A percentile compares a stretch with the other conserved stretches of the same genome.
These are phyloP conservation scores for Erynnis tages DNA, from an alignment of 2,888 invertebrate species.

Conservation along the genomic window DNA sequence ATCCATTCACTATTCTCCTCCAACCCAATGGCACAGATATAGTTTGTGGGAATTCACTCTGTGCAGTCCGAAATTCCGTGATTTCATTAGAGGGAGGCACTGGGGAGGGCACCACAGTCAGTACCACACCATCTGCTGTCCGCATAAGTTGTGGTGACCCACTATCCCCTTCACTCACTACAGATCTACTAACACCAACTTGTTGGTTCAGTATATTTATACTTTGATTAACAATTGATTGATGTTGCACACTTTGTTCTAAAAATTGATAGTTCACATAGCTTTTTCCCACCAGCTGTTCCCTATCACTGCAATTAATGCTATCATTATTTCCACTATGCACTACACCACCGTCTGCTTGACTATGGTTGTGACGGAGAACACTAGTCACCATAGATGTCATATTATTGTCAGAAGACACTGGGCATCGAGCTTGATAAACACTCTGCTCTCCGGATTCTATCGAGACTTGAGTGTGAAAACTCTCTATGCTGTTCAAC, in stretches of 20 bases:
- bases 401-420: constrained; percentile 58
- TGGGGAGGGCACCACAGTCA: constrained; percentile 67
- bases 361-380: constrained; percentile 56
- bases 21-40: constrained; percentile 76
- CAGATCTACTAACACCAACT: constrained; percentile 67
- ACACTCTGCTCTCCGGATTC: constrained; percentile 52
- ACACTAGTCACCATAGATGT: constrained; percentile 56
- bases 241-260: constrained; percentile 78
- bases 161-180: constrained; percentile 62
- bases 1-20: constrained; percentile 70
- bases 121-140: constrained; percentile 72
- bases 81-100: constrained; percentile 50
- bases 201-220: constrained; percentile 78
- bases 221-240: constrained; percentile 77
- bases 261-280: constrained; percentile 78
- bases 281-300: constrained; percentile 62
- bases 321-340: constrained; percentile 54
- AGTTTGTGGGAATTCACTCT: constrained; percentile 66
- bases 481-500: constrained; percentile 55
- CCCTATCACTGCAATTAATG: constrained; percentile 62
- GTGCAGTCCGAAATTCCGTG: constrained; percentile 55
- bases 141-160: constrained; percentile 65
- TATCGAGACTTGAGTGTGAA: constrained; percentile 52
- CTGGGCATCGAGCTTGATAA: constrained; percentile 62
- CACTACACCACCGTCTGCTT: constrained; percentile 62